Evolutionary conservation across 2,888 invertebrate genomes (phyloP), one percentile per base, ranked within the genome.

Genomic region (Liposcelis brunnea): DNA sequence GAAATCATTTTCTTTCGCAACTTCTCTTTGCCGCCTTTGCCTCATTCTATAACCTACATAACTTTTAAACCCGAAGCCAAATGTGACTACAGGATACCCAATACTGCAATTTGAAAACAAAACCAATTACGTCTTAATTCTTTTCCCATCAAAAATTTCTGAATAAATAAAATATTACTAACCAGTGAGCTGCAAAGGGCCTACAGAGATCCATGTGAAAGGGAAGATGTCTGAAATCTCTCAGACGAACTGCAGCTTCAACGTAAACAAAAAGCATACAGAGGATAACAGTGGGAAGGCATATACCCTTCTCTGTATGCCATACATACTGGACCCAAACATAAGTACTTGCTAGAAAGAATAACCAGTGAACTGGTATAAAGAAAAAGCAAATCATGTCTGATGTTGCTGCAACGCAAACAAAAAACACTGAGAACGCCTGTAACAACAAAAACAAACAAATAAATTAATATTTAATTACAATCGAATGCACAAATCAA

Each of bases 311-410:
- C 63, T 90, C 89, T 74, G 91, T 89, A 66, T 90, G 89, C 93
- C 93, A 95, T 53, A 94, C 87, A 65, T 90, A 93, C 67, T 95
- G 94, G 60, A 95, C 87, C 94, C 94, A 97, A 52, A 97, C 94
- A 67, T 95, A 97, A 59, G 94, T 94, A 68, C 93, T 93, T 58
- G 95, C 95, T 51, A 89, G 86, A 65, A 97, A 94, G 68, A 95
- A 91, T 62, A 94, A 74, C 83, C 93, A 93, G 66, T 94, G 89
- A 56, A 94, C 82, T 54, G 97, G 97, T 71, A 98, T 91, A 70
- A 95, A 93, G 71, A 97, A 87, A 71, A 89, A 93, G 73, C 94
- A 97, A 67, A 97, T 82, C 77, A 97, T 83, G 68, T 97, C 97
- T 57, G 95, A 93, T 53, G 94, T 94, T 57, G 95, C 77, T 55